Percentiles rank a stretch among this genome's conserved stretches.
These are phyloP conservation scores for Rhinogobio ventralis DNA, from an alignment of 2,797 vertebrate genomes.

Conservation along the genomic window DNA sequence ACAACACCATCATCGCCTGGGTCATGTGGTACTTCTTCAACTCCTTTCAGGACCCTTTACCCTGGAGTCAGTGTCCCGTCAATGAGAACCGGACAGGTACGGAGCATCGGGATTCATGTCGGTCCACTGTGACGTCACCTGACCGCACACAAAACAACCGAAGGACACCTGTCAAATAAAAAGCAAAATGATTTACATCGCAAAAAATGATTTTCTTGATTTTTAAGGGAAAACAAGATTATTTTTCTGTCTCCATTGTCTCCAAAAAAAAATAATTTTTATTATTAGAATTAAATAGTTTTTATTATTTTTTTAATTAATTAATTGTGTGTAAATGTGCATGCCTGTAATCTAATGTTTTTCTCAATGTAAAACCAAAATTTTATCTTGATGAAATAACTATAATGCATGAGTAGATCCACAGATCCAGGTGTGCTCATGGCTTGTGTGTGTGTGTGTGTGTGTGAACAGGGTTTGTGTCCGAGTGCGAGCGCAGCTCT, in stretches of 20 bases:
- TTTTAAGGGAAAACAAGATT: background rate
- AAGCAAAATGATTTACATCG: background rate
- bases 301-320: too few species aligned
- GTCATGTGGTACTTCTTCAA: constrained; percentile 99
- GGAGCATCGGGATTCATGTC: background rate
- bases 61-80: constrained; percentile 84
- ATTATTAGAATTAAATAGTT: too few species aligned
- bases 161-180: too few species aligned
- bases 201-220: background rate
- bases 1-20: constrained; percentile 90
- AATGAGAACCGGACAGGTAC: constrained; percentile 78
- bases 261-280: too few species aligned
- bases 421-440: background rate
- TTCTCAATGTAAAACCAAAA: too few species aligned
- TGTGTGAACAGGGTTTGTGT: constrained; percentile 69
- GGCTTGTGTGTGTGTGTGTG: background rate
- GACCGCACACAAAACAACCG: background rate
- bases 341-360: too few species aligned
- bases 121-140: too few species aligned
- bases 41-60: constrained; percentile 93
- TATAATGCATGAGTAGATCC: too few species aligned
- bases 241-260: too few species aligned
- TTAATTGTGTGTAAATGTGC: too few species aligned
- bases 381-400: too few species aligned
- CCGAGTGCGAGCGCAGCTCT: constrained; percentile 84